phyloP scores from a whole-genome alignment of 1,140 invertebrate genomes.

The Heliothis subflexa region DNA sequence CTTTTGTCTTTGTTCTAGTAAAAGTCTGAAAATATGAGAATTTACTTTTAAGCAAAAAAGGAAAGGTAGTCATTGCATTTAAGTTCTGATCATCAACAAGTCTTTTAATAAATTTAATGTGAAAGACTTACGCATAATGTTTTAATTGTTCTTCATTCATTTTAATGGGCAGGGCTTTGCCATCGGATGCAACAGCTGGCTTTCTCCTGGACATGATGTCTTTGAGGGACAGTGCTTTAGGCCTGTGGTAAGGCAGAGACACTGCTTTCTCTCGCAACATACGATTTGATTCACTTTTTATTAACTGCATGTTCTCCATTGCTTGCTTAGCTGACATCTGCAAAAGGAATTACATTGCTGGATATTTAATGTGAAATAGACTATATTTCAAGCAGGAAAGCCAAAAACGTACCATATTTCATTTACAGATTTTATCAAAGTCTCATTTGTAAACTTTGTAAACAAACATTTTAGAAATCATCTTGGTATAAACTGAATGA shows the following conservation, averaged over 20 bases:
- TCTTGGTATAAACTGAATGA: too few relatives aligned
- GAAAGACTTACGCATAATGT: conserved; percentile 86
- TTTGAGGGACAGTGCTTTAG: conserved; percentile 90
- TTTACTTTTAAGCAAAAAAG: background rate
- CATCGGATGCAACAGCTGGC: conserved; percentile 72
- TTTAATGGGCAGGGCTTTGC: conserved; percentile 82
- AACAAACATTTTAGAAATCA: too few relatives aligned
- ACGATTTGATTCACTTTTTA: conserved; percentile 88
- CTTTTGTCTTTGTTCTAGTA: conserved; percentile 87
- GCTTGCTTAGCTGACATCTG: conserved; percentile 87
- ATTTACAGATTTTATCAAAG: too few relatives aligned
- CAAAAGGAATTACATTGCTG: conserved; percentile 9
- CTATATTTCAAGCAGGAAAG: too few relatives aligned
- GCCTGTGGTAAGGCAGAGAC: conserved; percentile 92
- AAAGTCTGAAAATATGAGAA: conserved; percentile 74
- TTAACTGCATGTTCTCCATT: conserved; percentile 86
- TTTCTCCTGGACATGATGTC: conserved; percentile 88
- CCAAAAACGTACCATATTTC: too few relatives aligned
- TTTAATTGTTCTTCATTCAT: conserved; percentile 86
- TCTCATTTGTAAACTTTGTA: too few relatives aligned
- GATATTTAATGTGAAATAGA: background rate
- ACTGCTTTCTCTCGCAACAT: conserved; percentile 90
- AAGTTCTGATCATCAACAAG: too few relatives aligned
- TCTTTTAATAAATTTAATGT: background rate
- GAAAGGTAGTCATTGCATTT: background rate